phyloP scores from a whole-genome alignment of 1,140 invertebrate genomes.

The Melitaea cinxia region DNA sequence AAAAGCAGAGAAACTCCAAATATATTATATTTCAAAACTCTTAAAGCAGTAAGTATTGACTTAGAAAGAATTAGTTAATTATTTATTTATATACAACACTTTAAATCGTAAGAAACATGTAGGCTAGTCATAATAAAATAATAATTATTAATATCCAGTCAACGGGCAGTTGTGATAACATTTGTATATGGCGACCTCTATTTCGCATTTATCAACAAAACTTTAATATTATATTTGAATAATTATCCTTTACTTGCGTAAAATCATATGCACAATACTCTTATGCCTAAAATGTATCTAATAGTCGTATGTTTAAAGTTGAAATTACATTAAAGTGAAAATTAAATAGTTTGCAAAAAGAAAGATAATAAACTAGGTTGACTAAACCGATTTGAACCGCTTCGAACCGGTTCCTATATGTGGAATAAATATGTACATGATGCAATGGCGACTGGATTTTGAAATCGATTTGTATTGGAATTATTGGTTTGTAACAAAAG shows the following conservation, averaged over 20 bases:
- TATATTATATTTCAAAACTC: too few species aligned
- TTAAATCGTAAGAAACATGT: too few species aligned
- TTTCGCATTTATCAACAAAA: conserved; percentile 46
- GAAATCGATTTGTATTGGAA: background rate
- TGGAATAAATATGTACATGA: background rate
- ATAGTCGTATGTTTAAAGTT: conserved; percentile 20
- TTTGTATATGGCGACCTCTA: conserved; percentile 43
- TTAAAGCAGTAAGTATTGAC: too few species aligned
- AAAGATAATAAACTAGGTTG: conserved; percentile 62
- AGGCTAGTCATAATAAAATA: conserved; percentile 7
- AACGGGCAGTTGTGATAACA: conserved; percentile 46
- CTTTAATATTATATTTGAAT: conserved; percentile 5
- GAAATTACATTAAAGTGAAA: conserved; percentile 25
- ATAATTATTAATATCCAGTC: conserved; percentile 24
- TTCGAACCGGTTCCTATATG: conserved; percentile 34
- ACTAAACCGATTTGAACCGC: conserved; percentile 43
- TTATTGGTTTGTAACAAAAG: background rate
- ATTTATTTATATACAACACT: too few species aligned
- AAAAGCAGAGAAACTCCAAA: too few species aligned
- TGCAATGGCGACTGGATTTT: background rate
- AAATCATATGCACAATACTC: conserved; percentile 1
- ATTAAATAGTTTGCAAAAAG: conserved; percentile 52
- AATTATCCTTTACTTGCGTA: background rate
- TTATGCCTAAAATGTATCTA: conserved; percentile 20
- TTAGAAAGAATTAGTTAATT: too few species aligned